These are phyloP conservation scores for Campaea margaritaria DNA, from an alignment of 2,888 invertebrate species.

Conservation along the genomic window DNA sequence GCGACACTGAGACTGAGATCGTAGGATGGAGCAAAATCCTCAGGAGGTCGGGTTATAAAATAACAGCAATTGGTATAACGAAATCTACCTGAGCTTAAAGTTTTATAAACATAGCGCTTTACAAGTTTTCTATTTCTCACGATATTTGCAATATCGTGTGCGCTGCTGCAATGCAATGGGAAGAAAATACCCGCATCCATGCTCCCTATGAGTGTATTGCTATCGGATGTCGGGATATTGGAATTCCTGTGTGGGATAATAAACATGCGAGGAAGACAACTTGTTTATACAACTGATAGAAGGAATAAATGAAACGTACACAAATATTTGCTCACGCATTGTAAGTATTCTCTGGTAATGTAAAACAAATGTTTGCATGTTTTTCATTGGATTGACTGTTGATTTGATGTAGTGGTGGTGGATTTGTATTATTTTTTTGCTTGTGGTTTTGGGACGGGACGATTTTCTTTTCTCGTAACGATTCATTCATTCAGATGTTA, in stretches of 20 bases:
- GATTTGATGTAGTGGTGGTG: background rate
- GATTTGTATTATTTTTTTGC: background rate
- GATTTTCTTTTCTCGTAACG: too few relatives aligned
- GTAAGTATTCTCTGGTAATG: constrained; percentile 16
- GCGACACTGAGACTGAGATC: background rate
- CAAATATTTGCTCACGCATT: constrained; percentile 26
- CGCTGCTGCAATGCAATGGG: constrained; percentile 65
- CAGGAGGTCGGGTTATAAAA: background rate
- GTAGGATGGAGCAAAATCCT: background rate
- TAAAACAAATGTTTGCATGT: constrained; percentile 6
- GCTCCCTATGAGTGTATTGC: constrained; percentile 69
- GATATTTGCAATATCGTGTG: constrained; percentile 75
- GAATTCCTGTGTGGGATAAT: constrained; percentile 70
- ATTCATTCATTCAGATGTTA: too few relatives aligned
- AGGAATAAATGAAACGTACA: constrained; percentile 37
- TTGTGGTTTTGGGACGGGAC: too few relatives aligned
- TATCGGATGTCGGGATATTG: constrained; percentile 72
- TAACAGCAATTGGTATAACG: constrained; percentile 25
- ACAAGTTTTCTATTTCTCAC: constrained; percentile 62
- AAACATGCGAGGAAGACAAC: constrained; percentile 42
- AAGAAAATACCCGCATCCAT: constrained; percentile 63
- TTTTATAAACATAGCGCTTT: constrained; percentile 45
- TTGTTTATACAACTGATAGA: constrained; percentile 35
- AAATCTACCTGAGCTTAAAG: constrained; percentile 16
- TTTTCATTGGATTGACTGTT: constrained; percentile 10